These are phyloP conservation scores for Mus minutoides DNA, from an alignment of 2,797 vertebrate species.

Conservation along the genomic window DNA sequence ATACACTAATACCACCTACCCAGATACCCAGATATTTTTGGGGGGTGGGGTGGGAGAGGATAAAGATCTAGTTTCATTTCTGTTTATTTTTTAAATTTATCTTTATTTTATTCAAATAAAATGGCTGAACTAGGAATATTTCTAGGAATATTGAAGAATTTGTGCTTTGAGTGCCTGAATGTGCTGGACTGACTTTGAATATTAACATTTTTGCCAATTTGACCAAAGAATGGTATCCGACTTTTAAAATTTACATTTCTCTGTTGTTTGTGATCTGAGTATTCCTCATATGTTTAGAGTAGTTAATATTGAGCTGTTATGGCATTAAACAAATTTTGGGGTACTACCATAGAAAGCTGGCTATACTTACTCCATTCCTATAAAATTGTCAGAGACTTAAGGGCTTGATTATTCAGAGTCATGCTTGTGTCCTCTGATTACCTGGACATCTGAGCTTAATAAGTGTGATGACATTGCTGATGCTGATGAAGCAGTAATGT, in stretches of 20 bases:
- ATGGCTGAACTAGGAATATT: constrained; percentile 12
- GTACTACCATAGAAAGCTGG: background rate
- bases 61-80: constrained; percentile 40
- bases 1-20: background rate
- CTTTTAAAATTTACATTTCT: constrained; percentile 58
- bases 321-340: constrained; percentile 39
- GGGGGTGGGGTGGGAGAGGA: background rate
- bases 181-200: constrained; percentile 5
- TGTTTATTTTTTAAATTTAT: constrained; percentile 59
- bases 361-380: background rate
- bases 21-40: background rate
- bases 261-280: constrained; percentile 59
- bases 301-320: constrained; percentile 15
- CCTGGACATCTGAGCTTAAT: constrained; percentile 62
- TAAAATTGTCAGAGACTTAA: constrained; percentile 45
- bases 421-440: constrained; percentile 46
- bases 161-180: constrained; percentile 61
- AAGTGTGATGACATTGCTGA: constrained; percentile 72
- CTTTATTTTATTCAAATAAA: constrained; percentile 62
- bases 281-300: constrained; percentile 46
- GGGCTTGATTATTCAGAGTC: background rate
- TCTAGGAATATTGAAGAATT: background rate
- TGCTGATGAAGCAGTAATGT: constrained; percentile 69
- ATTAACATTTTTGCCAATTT: constrained; percentile 45
- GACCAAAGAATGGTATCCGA: constrained; percentile 50